phyloP scores from a whole-genome alignment of 2,888 invertebrate genomes.

The Agapostemon virescens region DNA sequence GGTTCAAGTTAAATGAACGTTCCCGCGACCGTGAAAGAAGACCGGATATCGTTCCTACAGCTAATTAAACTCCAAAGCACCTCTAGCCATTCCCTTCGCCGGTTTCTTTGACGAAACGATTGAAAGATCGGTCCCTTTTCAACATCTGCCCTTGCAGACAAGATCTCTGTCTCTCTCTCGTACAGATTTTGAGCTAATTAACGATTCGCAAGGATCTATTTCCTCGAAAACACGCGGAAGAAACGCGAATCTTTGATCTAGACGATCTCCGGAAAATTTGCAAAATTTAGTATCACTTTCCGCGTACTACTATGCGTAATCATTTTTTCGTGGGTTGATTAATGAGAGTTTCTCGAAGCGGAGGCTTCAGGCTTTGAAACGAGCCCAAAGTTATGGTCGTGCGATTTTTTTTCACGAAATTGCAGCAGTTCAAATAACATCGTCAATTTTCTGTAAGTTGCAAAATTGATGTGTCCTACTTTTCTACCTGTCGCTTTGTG shows the following conservation, averaged over 20 bases:
- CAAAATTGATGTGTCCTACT: no score
- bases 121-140: background rate
- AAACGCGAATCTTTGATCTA: background rate
- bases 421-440: no score
- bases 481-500: no score
- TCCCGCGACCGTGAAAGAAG: constrained; percentile 56
- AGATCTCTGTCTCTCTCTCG: background rate
- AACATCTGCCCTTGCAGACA: background rate
- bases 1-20: constrained; percentile 71
- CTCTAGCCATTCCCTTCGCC: background rate
- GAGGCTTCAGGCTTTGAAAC: no score
- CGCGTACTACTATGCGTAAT: no score
- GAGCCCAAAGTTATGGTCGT: no score
- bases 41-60: constrained; percentile 56
- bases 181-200: background rate
- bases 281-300: no score
- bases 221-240: background rate
- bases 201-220: background rate
- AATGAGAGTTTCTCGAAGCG: no score
- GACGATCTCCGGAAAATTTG: no score
- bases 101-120: background rate
- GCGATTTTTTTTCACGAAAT: no score
- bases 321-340: no score
- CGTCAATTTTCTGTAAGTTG: no score
- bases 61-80: constrained; percentile 66